These are phyloP conservation scores for Colinus virginianus DNA, from an alignment of 2,113 vertebrate species.

Conservation along the genomic window DNA sequence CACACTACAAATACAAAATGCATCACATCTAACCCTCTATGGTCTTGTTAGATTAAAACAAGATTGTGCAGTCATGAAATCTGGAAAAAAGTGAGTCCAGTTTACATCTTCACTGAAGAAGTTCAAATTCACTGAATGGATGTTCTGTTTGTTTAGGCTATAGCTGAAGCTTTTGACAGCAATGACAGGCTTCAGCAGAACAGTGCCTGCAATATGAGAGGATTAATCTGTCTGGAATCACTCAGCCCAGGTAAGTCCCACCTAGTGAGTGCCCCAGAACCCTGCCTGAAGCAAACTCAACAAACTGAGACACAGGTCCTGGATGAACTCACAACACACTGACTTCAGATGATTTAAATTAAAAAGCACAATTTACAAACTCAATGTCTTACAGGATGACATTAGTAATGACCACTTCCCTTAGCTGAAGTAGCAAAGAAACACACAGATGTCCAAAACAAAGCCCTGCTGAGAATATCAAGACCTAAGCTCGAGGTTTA, in stretches of 20 bases:
- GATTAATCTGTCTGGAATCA: neutral
- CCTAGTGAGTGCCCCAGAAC: neutral
- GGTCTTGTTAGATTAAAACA: neutral
- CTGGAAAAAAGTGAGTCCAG: neutral
- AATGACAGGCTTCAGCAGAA: neutral
- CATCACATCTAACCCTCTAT: neutral
- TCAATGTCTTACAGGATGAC: neutral
- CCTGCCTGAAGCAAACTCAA: neutral
- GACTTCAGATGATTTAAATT: neutral
- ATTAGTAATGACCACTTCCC: neutral
- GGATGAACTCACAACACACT: neutral
- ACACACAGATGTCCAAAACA: neutral
- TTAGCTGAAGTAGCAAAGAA: neutral
- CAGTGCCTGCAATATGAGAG: neutral
- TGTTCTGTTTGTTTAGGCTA: neutral
- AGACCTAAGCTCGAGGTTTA: neutral
- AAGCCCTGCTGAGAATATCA: neutral
- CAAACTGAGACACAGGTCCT: neutral
- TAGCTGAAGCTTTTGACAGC: neutral
- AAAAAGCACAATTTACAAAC: neutral
- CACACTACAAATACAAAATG: neutral
- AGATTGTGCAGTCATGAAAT: fast-evolving
- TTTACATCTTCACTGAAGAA: neutral
- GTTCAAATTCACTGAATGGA: neutral
- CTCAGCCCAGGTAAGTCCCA: neutral